Evolutionary conservation across 1,140 invertebrate genomes (phyloP).

Genomic region (Zophobas atratus): DNA sequence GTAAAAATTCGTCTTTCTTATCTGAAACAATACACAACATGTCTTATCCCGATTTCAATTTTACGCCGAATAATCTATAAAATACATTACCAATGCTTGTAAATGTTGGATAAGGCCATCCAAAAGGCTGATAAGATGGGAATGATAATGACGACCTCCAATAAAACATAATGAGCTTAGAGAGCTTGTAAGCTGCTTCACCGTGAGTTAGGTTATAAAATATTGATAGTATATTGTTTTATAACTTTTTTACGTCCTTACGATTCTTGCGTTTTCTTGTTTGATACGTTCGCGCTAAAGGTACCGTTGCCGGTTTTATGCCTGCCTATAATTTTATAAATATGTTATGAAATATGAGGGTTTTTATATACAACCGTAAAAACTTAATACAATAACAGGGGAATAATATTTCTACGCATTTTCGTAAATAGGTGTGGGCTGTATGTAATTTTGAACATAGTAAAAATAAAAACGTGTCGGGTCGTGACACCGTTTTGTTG

Average conservation of each 20-base stretch:
- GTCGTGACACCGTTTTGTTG: neutral
- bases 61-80: constrained; percentile 10
- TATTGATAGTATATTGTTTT: constrained; percentile 43
- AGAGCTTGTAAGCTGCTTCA: constrained; percentile 21
- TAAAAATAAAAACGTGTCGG: neutral
- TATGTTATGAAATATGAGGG: constrained; percentile 14
- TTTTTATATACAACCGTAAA: constrained; percentile 27
- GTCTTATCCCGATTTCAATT: constrained; percentile 15
- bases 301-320: neutral
- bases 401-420: constrained; percentile 35
- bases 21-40: neutral
- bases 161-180: constrained; percentile 34
- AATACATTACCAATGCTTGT: constrained; percentile 21
- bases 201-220: constrained; percentile 29
- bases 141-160: constrained; percentile 15
- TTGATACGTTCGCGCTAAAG: constrained; percentile 3
- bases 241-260: constrained; percentile 46
- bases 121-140: constrained; percentile 29
- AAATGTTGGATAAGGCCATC: constrained; percentile 11
- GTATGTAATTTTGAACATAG: neutral
- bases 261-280: constrained; percentile 9
- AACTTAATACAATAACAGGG: constrained; percentile 35
- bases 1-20: neutral
- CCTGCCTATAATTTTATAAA: constrained; percentile 27
- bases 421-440: constrained; percentile 21